A percentile compares a stretch with the other conserved stretches of the same genome.
These are phyloP conservation scores for Tethya wilhelma DNA, from an alignment of 37 sponge, comb jelly and placozoan species.

Conservation along the genomic window DNA sequence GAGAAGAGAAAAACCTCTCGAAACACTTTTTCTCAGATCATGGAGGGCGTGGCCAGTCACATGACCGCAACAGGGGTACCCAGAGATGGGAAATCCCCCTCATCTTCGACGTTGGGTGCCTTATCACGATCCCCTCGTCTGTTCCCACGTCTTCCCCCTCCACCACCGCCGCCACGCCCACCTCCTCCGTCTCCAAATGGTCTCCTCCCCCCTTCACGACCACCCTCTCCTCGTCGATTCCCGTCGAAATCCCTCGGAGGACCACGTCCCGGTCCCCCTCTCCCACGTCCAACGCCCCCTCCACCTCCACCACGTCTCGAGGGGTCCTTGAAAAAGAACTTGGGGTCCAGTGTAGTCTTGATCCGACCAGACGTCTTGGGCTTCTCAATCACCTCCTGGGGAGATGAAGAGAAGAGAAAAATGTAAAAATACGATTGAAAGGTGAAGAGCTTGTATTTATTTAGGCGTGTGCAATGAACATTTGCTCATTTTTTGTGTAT, in stretches of 20 bases:
- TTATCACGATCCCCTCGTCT: constrained; percentile 23
- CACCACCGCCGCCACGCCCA: neutral
- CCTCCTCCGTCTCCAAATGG: neutral
- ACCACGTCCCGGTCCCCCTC: constrained; percentile 19
- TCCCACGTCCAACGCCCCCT: constrained; percentile 33
- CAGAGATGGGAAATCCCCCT: constrained; percentile 71
- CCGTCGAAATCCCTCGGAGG: constrained; percentile 10
- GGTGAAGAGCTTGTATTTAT: no score
- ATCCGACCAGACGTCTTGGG: constrained; percentile 75
- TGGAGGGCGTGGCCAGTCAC: neutral
- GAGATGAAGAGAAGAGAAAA: no score
- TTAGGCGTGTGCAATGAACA: no score
- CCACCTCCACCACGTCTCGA: constrained; percentile 57
- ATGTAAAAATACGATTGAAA: no score
- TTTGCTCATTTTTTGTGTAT: neutral
- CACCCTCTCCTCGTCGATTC: constrained; percentile 23
- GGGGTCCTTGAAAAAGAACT: constrained; percentile 58
- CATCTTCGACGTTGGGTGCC: constrained; percentile 75
- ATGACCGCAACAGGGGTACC: constrained; percentile 3
- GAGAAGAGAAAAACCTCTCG: no score
- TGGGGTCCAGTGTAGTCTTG: constrained; percentile 42
- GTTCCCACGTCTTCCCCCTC: constrained; percentile 17
- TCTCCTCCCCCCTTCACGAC: constrained; percentile 5
- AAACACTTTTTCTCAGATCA: no score
- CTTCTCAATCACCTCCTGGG: constrained; percentile 81